These are phyloP conservation scores for Procavia capensis DNA, from an alignment of 2,113 vertebrate genomes.

Conservation along the genomic window DNA sequence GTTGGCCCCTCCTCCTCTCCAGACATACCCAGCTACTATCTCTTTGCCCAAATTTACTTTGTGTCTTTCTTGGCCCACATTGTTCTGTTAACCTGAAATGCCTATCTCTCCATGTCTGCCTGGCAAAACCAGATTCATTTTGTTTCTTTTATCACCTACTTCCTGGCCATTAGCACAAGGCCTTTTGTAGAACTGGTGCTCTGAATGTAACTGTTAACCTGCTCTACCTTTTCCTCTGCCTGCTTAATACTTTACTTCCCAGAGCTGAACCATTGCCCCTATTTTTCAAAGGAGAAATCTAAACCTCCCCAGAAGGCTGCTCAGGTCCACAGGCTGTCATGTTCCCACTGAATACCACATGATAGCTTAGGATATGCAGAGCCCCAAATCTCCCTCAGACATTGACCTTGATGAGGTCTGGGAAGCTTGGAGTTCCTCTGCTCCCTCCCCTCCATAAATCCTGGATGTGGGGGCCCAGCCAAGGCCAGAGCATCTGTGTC, in stretches of 20 bases:
- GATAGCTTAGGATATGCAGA: not conserved
- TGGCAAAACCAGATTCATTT: conserved; percentile 19
- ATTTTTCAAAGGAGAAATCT: conserved; percentile 5
- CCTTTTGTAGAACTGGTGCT: not conserved
- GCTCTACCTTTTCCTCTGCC: not conserved
- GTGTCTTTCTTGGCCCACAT: not conserved
- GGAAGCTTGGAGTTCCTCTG: not conserved
- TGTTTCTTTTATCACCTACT: not conserved
- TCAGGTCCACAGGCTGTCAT: not conserved
- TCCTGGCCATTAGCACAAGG: conserved; percentile 21
- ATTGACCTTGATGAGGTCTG: not conserved
- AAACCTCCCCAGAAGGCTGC: not conserved
- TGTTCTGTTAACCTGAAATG: not conserved
- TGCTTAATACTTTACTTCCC: not conserved
- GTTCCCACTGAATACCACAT: not conserved
- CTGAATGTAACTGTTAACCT: not conserved
- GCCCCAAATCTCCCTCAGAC: not conserved
- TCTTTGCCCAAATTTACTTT: not conserved
- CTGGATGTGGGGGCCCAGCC: not conserved
- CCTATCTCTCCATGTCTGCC: not conserved
- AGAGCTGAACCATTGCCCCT: not conserved
- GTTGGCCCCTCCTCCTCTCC: not conserved
- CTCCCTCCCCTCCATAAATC: not conserved
- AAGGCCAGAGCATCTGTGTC: not conserved
- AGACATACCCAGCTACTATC: not conserved